Percentiles rank a stretch among this genome's conserved stretches.
Conservation (phyloP, 2,113 vertebrate genomes). For the Leucoraja erinaceus region DNA sequence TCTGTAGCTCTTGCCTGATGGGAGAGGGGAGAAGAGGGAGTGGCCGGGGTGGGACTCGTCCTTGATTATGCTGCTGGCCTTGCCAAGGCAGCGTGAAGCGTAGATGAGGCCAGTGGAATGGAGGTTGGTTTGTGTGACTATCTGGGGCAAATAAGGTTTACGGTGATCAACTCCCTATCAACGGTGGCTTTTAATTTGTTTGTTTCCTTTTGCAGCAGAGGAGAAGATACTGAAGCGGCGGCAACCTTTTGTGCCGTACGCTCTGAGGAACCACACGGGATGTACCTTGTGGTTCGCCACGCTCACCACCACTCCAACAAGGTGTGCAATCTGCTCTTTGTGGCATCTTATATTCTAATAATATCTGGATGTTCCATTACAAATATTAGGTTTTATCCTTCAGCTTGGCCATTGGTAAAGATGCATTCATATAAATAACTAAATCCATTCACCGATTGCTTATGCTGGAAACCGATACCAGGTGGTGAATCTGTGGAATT, state of each 20-base stretch:
- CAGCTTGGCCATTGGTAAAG: no score
- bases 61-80: no score
- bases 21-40: no score
- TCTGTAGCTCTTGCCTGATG: no score
- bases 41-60: no score
- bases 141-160: not conserved
- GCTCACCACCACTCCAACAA: conserved; percentile 87
- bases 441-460: no score
- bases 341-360: not conserved
- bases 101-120: no score
- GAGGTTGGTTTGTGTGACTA: no score
- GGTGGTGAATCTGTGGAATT: no score
- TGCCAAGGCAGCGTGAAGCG: no score
- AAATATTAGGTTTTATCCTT: not conserved
- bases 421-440: no score
- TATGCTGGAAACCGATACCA: no score
- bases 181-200: not conserved
- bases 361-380: not conserved
- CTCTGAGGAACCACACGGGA: conserved; percentile 85
- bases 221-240: conserved; percentile 80
- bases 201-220: conserved; percentile 49
- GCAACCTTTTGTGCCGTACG: conserved; percentile 88
- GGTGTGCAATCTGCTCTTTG: conserved; percentile 56
- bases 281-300: conserved; percentile 94
- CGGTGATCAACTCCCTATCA: not conserved